Percentiles rank a stretch among this genome's conserved stretches.
Evolutionary conservation across 2,113 vertebrate species (phyloP).

Genomic region (Neoarius graeffei): DNA sequence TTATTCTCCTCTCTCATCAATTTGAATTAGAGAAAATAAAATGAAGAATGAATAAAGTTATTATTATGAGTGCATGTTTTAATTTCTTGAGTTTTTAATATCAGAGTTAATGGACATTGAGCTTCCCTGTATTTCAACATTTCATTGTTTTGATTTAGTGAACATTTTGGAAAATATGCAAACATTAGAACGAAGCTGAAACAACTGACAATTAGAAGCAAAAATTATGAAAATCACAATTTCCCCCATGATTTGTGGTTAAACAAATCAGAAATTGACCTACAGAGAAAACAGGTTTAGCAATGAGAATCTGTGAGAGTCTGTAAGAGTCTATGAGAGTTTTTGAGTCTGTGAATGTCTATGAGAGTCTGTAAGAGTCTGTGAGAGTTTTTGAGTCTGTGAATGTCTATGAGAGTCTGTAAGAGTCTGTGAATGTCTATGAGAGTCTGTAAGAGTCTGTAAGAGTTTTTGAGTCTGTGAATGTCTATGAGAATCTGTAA

Average conservation of each 20-base stretch:
- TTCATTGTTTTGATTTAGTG: too few species aligned
- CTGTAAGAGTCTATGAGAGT: not conserved
- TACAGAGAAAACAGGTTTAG: too few species aligned
- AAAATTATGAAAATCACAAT: not conserved
- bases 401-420: too few species aligned
- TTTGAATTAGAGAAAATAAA: not conserved
- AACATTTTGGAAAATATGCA: too few species aligned
- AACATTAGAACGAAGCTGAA: too few species aligned
- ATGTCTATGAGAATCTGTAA: not conserved
- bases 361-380: too few species aligned
- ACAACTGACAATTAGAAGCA: not conserved
- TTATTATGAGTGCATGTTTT: not conserved
- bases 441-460: too few species aligned
- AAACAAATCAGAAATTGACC: not conserved
- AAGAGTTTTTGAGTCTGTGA: not conserved
- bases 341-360: not conserved
- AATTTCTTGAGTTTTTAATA: too few species aligned
- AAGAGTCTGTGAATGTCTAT: not conserved
- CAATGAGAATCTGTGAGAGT: too few species aligned
- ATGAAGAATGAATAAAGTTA: not conserved
- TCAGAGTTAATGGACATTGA: too few species aligned
- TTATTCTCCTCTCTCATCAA: not conserved
- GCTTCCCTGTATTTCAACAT: too few species aligned
- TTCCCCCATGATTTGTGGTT: not conserved
- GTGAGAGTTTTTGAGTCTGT: too few species aligned